These are phyloP conservation scores for Rhea pennata DNA, from an alignment of 2,113 vertebrate species.

Conservation along the genomic window DNA sequence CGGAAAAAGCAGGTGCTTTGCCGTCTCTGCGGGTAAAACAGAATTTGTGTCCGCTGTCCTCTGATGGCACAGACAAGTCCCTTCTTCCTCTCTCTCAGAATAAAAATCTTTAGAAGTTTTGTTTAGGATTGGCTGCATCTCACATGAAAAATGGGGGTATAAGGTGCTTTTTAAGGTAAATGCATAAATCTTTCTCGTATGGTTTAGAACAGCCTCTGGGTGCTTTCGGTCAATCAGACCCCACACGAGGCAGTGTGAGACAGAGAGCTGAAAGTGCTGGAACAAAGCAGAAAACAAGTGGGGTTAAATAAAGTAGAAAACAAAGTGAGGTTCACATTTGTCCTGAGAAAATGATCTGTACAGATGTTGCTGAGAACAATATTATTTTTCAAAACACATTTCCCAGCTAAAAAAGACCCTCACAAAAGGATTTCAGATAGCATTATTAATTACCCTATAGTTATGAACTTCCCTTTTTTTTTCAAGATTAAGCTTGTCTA, in stretches of 20 bases:
- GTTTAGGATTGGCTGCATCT: neutral
- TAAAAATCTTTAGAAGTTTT: neutral
- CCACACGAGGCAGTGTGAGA: neutral
- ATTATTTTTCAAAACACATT: neutral
- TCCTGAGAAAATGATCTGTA: neutral
- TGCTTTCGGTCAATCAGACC: neutral
- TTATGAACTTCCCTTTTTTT: neutral
- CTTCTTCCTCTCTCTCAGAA: neutral
- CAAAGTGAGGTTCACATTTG: neutral
- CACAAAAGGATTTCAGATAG: neutral
- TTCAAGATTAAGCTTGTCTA: neutral
- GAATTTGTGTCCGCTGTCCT: neutral
- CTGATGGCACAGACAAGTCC: neutral
- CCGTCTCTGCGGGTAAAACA: neutral
- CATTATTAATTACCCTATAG: neutral
- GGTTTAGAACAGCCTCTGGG: neutral
- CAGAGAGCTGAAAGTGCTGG: neutral
- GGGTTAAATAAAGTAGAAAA: neutral
- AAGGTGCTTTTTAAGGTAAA: neutral
- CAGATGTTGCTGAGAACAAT: neutral
- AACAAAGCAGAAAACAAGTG: neutral
- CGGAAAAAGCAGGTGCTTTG: neutral
- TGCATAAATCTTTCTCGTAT: neutral
- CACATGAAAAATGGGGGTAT: neutral
- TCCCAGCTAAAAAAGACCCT: neutral